These are phyloP conservation scores for Drosophila anomelani DNA, from an alignment of 2,888 invertebrate species.

Conservation along the genomic window DNA sequence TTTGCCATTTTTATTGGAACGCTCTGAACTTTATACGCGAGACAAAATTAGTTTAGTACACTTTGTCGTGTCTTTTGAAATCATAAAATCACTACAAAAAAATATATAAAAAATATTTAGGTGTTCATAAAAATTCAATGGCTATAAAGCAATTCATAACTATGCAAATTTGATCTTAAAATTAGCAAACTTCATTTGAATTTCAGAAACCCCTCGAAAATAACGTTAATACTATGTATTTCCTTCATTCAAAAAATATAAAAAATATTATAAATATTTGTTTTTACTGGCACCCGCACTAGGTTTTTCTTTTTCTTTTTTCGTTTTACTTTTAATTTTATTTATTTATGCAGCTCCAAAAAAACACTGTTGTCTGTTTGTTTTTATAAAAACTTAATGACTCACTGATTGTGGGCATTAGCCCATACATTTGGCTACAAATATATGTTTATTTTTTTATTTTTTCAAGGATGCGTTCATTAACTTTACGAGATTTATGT, in stretches of 20 bases:
- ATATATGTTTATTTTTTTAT: constrained; percentile 41
- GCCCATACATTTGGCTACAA: constrained; percentile 26
- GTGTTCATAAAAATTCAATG: constrained; percentile 11
- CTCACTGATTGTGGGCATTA: constrained; percentile 64
- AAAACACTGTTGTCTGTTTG: constrained; percentile 45
- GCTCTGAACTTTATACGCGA: constrained; percentile 69
- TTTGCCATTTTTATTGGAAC: constrained; percentile 56
- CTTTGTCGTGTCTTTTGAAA: constrained; percentile 3
- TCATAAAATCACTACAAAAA: neutral
- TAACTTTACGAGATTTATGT: constrained; percentile 54
- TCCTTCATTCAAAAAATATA: constrained; percentile 26
- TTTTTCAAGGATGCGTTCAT: constrained; percentile 70
- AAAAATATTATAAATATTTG: constrained; percentile 35
- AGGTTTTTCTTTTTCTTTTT: constrained; percentile 11
- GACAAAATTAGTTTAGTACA: constrained; percentile 52
- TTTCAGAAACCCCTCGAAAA: neutral
- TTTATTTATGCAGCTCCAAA: constrained; percentile 68
- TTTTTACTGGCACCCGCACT: constrained; percentile 50
- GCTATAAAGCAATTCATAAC: constrained; percentile 22
- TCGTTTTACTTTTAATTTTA: constrained; percentile 58
- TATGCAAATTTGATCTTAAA: constrained; percentile 25
- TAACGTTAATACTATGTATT: constrained; percentile 7
- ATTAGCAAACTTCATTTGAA: constrained; percentile 13
- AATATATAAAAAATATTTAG: neutral
- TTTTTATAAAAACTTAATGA: constrained; percentile 71